A percentile compares a stretch with the other conserved stretches of the same genome.
Evolutionary conservation across 2,113 vertebrate species (phyloP).

Genomic region (Anguilla rostrata): DNA sequence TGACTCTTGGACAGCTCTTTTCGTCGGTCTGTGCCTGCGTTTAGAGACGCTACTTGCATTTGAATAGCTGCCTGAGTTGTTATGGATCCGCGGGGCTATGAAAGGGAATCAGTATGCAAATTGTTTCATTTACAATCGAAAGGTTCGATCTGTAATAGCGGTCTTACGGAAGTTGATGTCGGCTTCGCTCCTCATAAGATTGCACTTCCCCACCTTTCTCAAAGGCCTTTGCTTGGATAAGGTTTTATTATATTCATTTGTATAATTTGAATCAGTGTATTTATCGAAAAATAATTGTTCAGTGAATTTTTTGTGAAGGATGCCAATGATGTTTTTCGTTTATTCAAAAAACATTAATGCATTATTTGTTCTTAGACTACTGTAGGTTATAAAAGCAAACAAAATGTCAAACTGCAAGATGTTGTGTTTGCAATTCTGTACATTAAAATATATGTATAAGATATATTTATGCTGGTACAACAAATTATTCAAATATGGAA

Average conservation of each 20-base stretch:
- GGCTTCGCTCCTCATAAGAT: constrained; percentile 79
- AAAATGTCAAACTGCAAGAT: not conserved
- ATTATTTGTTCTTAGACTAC: not conserved
- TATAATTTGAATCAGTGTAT: constrained; percentile 45
- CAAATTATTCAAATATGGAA: not conserved
- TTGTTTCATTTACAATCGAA: constrained; percentile 99
- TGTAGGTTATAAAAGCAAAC: not conserved
- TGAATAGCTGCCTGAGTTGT: constrained; percentile 89
- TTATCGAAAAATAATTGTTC: constrained; percentile 25
- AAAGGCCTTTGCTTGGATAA: constrained; percentile 66
- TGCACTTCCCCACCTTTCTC: constrained; percentile 60
- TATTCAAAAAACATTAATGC: not conserved
- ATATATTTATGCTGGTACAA: not conserved
- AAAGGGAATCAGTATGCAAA: constrained; percentile 99
- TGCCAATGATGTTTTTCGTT: constrained; percentile 45
- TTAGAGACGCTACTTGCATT: constrained; percentile 86
- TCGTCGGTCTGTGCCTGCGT: constrained; percentile 75
- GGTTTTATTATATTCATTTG: constrained; percentile 59
- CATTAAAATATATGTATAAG: not conserved
- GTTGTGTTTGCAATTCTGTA: not conserved
- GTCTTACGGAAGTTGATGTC: constrained; percentile 84
- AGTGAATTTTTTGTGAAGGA: constrained; percentile 7
- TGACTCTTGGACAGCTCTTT: constrained; percentile 58
- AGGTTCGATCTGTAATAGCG: constrained; percentile 91
- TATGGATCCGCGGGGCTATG: constrained; percentile 86